Base-by-base conservation (phyloP, 35 echinoderm and acorn worm species). In the Patiria miniata region DNA sequence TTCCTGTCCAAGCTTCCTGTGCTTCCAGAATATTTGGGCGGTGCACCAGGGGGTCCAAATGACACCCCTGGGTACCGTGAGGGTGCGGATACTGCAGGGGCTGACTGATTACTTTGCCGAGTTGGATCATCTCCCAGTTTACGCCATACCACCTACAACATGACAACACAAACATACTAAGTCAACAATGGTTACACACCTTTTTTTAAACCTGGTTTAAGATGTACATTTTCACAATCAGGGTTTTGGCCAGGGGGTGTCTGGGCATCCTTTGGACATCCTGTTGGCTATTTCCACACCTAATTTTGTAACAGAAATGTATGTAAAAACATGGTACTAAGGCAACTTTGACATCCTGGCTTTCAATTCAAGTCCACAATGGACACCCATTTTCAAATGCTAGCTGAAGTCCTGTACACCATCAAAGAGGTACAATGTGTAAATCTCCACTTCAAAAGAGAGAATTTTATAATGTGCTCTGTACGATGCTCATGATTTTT, bases 81-180 rank as follows among this genome's bases (percentile, higher is more conserved):
- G 21, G 52, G 53, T 81, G 26, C 58, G 37, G 80, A 59, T 65
- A 21, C 8, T 8, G 6, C 50, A 33, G 33, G 86, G 28, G 44
- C 52, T 32, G 80, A 55, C 82, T 39, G 34, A 39, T 33, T 79
- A 36, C 56, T 39, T 42, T 38, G 36, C 28, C 68, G 26, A 18
- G 39, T 39, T 51, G 87, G 87, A 17, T 81, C 80, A 39, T 90
- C 87, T 52, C 87, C 87, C 19, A 90, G 54, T 77, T 90, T 90
- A 52, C 87, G 87, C 87, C 87, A 90, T 19, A 90, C 87, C 52
- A 90, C 87, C 87, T 90, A n/a, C 17, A 47, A 77, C 12, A 51
- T n/a, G 22, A 39, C 21, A 28, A 52, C 8, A 80, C 16, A 53
- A 54, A 83, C 52, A 36, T 3, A 23, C 52, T 14, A 83, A 15